Base-by-base conservation (phyloP, 2,888 invertebrate species). In the Taphrorychus bicolor region DNA sequence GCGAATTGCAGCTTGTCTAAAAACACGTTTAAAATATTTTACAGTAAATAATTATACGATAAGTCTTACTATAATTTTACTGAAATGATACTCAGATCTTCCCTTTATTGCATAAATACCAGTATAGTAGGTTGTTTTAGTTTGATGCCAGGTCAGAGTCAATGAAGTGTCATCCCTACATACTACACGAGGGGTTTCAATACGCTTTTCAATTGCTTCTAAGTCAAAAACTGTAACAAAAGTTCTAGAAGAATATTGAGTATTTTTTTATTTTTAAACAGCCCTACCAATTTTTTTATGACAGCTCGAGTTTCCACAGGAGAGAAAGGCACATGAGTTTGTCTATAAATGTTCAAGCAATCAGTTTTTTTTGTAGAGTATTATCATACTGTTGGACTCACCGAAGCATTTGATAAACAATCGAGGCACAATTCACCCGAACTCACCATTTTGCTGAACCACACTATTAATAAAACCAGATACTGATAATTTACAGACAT, bases 151-250 rank as follows among this genome's bases (percentile, higher is more conserved):
- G 18, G 22, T 32, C 17, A 66, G 19, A 2, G 49, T 48, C 5
- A 66, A 19, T 1, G 66, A 66, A 21, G 18, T 60, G 0, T 66
- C 59, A 9, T 60, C 66, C 14, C 17, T 45, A 14, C 66, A 66
- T 17, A 66, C 11, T 16, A 54, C 19, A n/a, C 16, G 16, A 9
- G 48, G 48, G 19, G 14, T 19, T 9, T 48, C 3, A n/a, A 48
- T 4, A 48, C 17, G 2, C 9, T 48, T 3, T 48, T 16, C 17
- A 18, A n/a, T n/a, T n/a, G n/a, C n/a, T n/a, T n/a, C n/a, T n/a
- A n/a, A n/a, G n/a, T n/a, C n/a, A n/a, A n/a, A n/a, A n/a, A n/a
- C n/a, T n/a, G n/a, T n/a, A n/a, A n/a, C n/a, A n/a, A n/a, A n/a
- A n/a, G n/a, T n/a, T n/a, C n/a, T n/a, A n/a, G n/a, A n/a, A n/a